Evolutionary conservation across 2,113 vertebrate species (phyloP).

Genomic region (Struthidea cinerea): DNA sequence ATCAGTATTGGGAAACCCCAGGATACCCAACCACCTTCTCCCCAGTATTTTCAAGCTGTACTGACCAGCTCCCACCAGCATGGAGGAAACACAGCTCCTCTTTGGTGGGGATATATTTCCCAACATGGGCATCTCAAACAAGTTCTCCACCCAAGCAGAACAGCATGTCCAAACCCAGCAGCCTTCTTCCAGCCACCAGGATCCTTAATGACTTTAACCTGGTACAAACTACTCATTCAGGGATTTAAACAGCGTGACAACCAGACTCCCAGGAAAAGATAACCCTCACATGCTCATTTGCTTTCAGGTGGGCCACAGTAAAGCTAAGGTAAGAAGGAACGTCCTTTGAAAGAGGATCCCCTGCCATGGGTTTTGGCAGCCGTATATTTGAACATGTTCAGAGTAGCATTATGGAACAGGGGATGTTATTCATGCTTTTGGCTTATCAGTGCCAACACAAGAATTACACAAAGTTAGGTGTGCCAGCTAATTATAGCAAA

Average conservation of each 20-base stretch:
- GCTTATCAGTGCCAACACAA: not conserved
- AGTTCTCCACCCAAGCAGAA: not conserved
- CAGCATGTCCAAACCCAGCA: not conserved
- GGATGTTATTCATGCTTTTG: not conserved
- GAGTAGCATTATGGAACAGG: not conserved
- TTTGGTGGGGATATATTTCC: not conserved
- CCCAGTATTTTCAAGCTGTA: not conserved
- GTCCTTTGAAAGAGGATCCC: not conserved
- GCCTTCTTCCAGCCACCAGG: not conserved
- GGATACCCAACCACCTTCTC: not conserved
- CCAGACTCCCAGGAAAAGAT: not conserved
- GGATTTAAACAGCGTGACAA: not conserved
- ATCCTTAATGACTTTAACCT: not conserved
- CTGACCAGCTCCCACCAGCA: not conserved
- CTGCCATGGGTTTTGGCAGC: not conserved
- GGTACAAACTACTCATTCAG: not conserved
- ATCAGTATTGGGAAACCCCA: not conserved
- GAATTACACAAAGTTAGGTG: not conserved
- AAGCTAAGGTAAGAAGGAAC: not conserved
- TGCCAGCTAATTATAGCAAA: not conserved
- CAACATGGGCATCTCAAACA: not conserved
- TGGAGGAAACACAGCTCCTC: not conserved
- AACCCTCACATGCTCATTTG: not conserved
- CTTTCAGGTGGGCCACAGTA: not conserved
- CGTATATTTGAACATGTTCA: not conserved